Evolutionary conservation across 2,888 invertebrate genomes (phyloP).

Genomic region (Drosophila subquinaria): DNA sequence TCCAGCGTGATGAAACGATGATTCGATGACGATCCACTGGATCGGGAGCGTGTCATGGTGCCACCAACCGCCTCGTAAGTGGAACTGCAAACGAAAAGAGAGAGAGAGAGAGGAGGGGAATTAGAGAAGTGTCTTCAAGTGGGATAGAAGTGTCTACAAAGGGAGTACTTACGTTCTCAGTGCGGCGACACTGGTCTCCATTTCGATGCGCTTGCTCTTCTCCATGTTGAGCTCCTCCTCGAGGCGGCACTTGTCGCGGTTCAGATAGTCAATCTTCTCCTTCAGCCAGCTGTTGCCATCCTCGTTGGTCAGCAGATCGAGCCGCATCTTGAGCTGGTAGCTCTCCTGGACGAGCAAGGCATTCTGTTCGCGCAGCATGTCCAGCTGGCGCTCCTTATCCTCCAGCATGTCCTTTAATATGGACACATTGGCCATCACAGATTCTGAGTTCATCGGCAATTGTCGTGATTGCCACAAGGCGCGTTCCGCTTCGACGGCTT

Average conservation of each 20-base stretch:
- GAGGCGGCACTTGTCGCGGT: slow-evolving; percentile 86
- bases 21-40: slow-evolving; percentile 58
- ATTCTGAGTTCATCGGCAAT: slow-evolving; percentile 73
- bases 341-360: slow-evolving; percentile 88
- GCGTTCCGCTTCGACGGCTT: slow-evolving; percentile 87
- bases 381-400: slow-evolving; percentile 91
- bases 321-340: slow-evolving; percentile 89
- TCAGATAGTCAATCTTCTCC: slow-evolving; percentile 86
- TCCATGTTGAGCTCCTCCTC: slow-evolving; percentile 85
- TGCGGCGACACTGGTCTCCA: slow-evolving; percentile 86
- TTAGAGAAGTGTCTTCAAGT: neutral
- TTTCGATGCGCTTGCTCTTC: slow-evolving; percentile 85
- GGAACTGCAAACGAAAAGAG: slow-evolving; percentile 64
- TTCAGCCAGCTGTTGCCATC: slow-evolving; percentile 87
- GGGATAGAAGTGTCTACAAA: too few relatives aligned
- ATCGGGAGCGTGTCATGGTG: slow-evolving; percentile 64
- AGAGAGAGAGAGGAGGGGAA: neutral
- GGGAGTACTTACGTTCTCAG: slow-evolving; percentile 85
- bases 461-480: slow-evolving; percentile 83
- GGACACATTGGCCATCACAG: slow-evolving; percentile 87
- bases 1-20: slow-evolving; percentile 85
- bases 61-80: slow-evolving; percentile 69
- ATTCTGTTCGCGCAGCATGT: slow-evolving; percentile 88
- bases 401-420: slow-evolving; percentile 88
- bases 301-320: slow-evolving; percentile 89